Conservation (phyloP, 35 echinoderm and acorn worm genomes). For the Ophioderma brevispina region DNA sequence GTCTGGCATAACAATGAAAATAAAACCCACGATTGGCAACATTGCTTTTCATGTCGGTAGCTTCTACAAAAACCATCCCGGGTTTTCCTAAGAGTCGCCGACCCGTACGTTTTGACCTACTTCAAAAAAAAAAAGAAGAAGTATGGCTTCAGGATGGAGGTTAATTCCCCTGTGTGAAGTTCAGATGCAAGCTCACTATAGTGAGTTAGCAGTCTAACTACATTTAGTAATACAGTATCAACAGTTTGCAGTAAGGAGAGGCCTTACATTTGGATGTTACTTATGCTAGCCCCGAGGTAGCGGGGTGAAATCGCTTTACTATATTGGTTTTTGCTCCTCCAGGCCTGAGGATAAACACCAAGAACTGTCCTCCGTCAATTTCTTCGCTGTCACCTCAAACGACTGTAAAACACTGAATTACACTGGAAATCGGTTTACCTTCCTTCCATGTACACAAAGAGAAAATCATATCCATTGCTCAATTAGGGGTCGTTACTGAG, state of each 20-base stretch:
- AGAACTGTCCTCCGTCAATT: neutral
- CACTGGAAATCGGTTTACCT: neutral
- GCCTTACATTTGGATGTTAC: neutral
- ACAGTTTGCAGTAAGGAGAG: neutral
- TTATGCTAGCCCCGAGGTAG: neutral
- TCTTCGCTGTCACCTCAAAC: neutral
- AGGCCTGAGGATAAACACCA: neutral
- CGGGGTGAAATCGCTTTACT: neutral
- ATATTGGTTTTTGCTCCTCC: constrained; percentile 8
- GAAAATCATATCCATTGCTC: too few species aligned
- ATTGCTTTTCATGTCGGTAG: too few species aligned
- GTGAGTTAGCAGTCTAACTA: neutral
- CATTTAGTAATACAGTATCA: neutral
- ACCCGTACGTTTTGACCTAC: neutral
- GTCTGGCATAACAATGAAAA: too few species aligned
- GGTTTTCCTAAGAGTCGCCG: neutral
- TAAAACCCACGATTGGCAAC: too few species aligned
- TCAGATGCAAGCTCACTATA: neutral
- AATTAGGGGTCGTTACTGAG: too few species aligned
- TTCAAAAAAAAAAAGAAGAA: neutral
- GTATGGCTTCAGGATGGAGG: too few species aligned
- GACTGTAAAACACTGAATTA: neutral
- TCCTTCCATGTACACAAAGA: too few species aligned
- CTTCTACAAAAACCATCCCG: too few species aligned
- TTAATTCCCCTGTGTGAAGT: too few species aligned